These are phyloP conservation scores for Listronotus oregonensis DNA, from an alignment of 1,140 invertebrate species.

Conservation along the genomic window DNA sequence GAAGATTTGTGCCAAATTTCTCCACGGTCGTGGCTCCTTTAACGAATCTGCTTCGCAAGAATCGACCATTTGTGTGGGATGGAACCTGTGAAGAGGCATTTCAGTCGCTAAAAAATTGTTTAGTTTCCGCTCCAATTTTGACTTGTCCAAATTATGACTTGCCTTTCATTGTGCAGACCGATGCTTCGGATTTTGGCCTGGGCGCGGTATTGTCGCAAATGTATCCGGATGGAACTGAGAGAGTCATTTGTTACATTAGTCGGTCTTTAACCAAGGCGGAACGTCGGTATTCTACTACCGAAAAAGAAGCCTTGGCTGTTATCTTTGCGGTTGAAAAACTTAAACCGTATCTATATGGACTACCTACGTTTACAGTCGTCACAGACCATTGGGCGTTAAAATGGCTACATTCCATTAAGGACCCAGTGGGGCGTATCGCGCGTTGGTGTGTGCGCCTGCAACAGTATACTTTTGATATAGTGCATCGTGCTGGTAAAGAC, in stretches of 20 bases:
- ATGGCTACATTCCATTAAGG: conserved; percentile 56
- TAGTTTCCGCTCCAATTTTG: conserved; percentile 25
- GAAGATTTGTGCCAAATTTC: no score
- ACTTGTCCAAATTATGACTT: conserved; percentile 29
- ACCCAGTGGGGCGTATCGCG: conserved; percentile 52
- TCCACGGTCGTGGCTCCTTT: conserved; percentile 31
- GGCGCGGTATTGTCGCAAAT: conserved; percentile 46
- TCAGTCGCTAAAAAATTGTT: conserved; percentile 11
- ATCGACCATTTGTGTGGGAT: conserved; percentile 25
- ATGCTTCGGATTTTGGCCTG: conserved; percentile 39
- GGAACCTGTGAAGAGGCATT: conserved; percentile 13
- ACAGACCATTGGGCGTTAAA: conserved; percentile 58
- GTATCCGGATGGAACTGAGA: conserved; percentile 30
- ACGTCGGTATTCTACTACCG: conserved; percentile 49
- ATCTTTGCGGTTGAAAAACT: conserved; percentile 9
- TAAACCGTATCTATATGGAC: conserved; percentile 9
- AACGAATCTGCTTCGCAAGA: conserved; percentile 38
- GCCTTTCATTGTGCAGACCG: conserved; percentile 37
- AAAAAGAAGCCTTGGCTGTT: background rate
- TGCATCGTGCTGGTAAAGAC: conserved; percentile 50
- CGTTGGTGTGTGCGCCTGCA: conserved; percentile 56
- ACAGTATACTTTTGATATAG: conserved; percentile 53
- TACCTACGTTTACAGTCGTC: conserved; percentile 10
- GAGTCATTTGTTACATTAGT: conserved; percentile 55
- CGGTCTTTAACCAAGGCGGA: conserved; percentile 51